A percentile compares a stretch with the other conserved stretches of the same genome.
phyloP scores from a whole-genome alignment of 2,888 invertebrate species.

The Drosophila lacicola region DNA sequence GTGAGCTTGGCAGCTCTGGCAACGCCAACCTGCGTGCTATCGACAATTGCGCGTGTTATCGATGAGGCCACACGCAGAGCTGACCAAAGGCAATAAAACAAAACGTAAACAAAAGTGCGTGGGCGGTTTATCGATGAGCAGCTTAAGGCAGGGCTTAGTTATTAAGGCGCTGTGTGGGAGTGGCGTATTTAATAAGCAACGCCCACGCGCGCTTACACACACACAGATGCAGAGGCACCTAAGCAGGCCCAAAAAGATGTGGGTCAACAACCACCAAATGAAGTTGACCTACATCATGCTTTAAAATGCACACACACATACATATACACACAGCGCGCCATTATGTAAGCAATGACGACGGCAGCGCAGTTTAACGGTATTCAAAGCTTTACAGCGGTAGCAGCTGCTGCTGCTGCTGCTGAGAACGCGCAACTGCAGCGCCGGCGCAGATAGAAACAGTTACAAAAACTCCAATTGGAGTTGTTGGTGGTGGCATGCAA shows the following conservation, averaged over 20 bases:
- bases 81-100: not conserved
- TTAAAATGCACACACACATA: constrained; percentile 67
- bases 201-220: constrained; percentile 14
- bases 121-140: constrained; percentile 42
- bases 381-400: constrained; percentile 24
- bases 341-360: constrained; percentile 66
- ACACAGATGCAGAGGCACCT: constrained; percentile 22
- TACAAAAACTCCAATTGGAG: constrained; percentile 67
- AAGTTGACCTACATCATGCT: constrained; percentile 74
- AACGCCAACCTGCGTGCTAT: constrained; percentile 21
- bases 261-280: constrained; percentile 78
- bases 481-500: constrained; percentile 49
- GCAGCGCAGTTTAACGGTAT: constrained; percentile 66
- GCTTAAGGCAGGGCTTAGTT: constrained; percentile 30
- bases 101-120: constrained; percentile 8
- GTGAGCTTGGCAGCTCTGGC: constrained; percentile 9
- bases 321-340: constrained; percentile 29
- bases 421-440: constrained; percentile 55
- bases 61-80: constrained; percentile 17
- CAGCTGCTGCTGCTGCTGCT: constrained; percentile 16
- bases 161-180: constrained; percentile 44
- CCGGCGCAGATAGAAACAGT: constrained; percentile 63
- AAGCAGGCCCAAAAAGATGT: constrained; percentile 66
- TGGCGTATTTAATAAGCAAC: constrained; percentile 36
- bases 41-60: constrained; percentile 20